Conservation (phyloP, 1,140 invertebrate species). For the Cydia pomonella region DNA sequence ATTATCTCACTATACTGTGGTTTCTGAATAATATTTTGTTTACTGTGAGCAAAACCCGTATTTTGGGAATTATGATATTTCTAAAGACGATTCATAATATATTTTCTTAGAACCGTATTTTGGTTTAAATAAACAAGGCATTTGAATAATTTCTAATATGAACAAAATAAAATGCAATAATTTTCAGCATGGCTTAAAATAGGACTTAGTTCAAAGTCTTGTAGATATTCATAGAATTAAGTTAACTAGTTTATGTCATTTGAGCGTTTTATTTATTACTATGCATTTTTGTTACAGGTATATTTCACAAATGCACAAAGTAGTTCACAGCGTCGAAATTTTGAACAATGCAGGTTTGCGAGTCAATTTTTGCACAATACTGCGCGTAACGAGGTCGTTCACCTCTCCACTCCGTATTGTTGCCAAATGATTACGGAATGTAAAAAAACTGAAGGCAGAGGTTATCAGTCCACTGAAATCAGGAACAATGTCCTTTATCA, state of each 20-base stretch:
- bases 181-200: too few relatives aligned
- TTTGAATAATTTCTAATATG: too few relatives aligned
- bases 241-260: neutral
- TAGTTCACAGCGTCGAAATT: constrained; percentile 23
- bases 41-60: too few relatives aligned
- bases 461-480: constrained; percentile 20
- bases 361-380: constrained; percentile 30
- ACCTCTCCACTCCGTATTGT: constrained; percentile 12
- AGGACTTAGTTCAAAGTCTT: too few relatives aligned
- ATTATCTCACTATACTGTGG: neutral
- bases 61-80: too few relatives aligned
- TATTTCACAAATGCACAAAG: neutral
- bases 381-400: constrained; percentile 23
- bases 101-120: too few relatives aligned
- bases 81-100: too few relatives aligned
- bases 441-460: constrained; percentile 15
- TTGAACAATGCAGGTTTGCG: constrained; percentile 28
- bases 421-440: constrained; percentile 23
- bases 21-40: too few relatives aligned
- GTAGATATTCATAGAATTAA: too few relatives aligned
- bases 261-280: neutral
- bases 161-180: too few relatives aligned
- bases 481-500: constrained; percentile 2
- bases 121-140: too few relatives aligned
- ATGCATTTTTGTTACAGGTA: constrained; percentile 25